A percentile compares a stretch with the other conserved stretches of the same genome.
These are phyloP conservation scores for Crepidodera aurea DNA, from an alignment of 2,888 invertebrate genomes.

Conservation along the genomic window DNA sequence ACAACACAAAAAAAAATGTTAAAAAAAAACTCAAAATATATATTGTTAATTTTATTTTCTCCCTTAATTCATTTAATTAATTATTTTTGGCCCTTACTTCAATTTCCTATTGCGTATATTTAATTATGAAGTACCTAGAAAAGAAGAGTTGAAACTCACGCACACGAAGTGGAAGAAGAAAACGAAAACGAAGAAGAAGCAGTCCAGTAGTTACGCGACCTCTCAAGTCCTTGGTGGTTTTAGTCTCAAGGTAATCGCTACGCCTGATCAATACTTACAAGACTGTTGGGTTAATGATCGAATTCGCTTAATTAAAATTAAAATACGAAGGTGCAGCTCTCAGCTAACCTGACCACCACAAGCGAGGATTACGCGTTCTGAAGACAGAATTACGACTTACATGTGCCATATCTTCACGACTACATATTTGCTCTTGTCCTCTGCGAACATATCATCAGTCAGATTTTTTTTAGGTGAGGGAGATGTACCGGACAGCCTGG, in stretches of 20 bases:
- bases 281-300: constrained; percentile 56
- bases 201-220: constrained; percentile 1
- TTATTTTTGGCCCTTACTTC: too few species aligned
- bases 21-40: too few species aligned
- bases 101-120: too few species aligned
- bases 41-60: too few species aligned
- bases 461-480: constrained; percentile 40
- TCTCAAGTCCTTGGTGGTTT: constrained; percentile 51
- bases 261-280: constrained; percentile 56
- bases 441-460: constrained; percentile 42
- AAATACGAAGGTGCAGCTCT: constrained; percentile 54
- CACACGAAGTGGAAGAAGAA: not conserved
- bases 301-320: constrained; percentile 60
- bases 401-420: constrained; percentile 47
- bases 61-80: too few species aligned
- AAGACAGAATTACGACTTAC: constrained; percentile 47
- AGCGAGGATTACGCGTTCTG: constrained; percentile 39
- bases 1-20: too few species aligned
- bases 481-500: constrained; percentile 22
- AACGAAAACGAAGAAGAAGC: not conserved
- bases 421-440: constrained; percentile 49
- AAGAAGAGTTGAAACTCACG: not conserved
- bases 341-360: constrained; percentile 41
- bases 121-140: too few species aligned
- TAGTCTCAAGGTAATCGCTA: constrained; percentile 59